Evolutionary conservation across 2,113 vertebrate genomes (phyloP).

Genomic region (Anguilla rostrata): DNA sequence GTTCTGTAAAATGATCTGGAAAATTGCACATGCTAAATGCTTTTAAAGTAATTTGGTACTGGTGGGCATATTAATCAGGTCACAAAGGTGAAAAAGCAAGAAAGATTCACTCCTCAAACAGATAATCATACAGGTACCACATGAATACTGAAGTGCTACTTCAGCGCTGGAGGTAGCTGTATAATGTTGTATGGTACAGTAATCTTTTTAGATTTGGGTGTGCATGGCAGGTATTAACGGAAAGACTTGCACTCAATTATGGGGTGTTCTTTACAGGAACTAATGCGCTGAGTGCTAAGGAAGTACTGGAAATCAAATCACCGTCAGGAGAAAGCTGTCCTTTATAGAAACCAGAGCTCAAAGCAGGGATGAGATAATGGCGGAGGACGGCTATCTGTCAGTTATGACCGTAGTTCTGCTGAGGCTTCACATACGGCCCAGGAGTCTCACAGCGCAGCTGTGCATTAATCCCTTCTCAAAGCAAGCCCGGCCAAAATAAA

Average conservation of each 20-base stretch:
- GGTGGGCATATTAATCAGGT: background rate
- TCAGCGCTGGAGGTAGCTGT: background rate
- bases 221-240: background rate
- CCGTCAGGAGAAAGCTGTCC: background rate
- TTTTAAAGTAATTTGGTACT: background rate
- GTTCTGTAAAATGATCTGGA: no score
- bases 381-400: background rate
- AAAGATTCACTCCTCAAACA: background rate
- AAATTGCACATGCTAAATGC: no score
- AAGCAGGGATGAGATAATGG: conserved; percentile 17
- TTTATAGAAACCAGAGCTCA: conserved; percentile 22
- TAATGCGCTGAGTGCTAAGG: conserved; percentile 9
- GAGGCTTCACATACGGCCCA: background rate
- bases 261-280: conserved; percentile 23
- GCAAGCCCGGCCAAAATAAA: background rate
- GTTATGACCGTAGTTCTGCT: background rate
- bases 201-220: background rate
- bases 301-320: conserved; percentile 12
- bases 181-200: background rate
- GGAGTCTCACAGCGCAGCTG: background rate
- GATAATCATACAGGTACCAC: no score
- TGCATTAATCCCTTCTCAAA: background rate
- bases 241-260: background rate
- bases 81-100: background rate
- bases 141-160: background rate